Percentiles rank a stretch among this genome's conserved stretches.
Conservation (phyloP, 2,888 invertebrate species). For the Drosophila anomalata region DNA sequence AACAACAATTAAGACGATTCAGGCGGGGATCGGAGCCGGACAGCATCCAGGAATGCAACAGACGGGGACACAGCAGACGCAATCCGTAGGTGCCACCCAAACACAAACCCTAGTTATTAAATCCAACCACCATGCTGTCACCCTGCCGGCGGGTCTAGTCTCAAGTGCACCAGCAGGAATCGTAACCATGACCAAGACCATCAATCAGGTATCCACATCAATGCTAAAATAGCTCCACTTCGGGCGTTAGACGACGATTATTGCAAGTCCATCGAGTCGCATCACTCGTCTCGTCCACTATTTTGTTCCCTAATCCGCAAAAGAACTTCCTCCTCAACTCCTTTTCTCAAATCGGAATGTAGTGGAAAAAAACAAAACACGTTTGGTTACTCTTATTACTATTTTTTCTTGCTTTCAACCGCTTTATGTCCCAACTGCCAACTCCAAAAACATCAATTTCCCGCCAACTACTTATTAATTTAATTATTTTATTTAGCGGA, state of each 20-base stretch:
- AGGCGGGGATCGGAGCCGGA: slow-evolving; percentile 67
- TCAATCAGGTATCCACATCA: slow-evolving; percentile 83
- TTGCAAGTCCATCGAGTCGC: slow-evolving; percentile 25
- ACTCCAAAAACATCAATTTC: neutral
- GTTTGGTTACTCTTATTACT: slow-evolving; percentile 15
- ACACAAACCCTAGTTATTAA: slow-evolving; percentile 84
- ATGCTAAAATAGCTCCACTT: slow-evolving; percentile 42
- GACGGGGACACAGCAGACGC: slow-evolving; percentile 67
- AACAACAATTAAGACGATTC: slow-evolving; percentile 84
- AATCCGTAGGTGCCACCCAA: slow-evolving; percentile 84
- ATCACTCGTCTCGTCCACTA: slow-evolving; percentile 24
- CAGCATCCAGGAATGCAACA: slow-evolving; percentile 74
- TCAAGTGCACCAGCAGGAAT: slow-evolving; percentile 87
- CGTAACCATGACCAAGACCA: slow-evolving; percentile 87
- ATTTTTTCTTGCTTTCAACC: slow-evolving; percentile 1
- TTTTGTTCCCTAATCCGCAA: slow-evolving; percentile 7
- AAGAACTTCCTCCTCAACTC: neutral
- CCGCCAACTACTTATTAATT: neutral
- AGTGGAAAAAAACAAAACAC: slow-evolving; percentile 13
- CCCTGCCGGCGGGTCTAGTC: slow-evolving; percentile 85
- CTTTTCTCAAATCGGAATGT: slow-evolving; percentile 20
- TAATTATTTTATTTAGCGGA: no score
- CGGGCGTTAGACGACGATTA: slow-evolving; percentile 35
- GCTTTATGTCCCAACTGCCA: neutral
- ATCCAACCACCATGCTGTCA: slow-evolving; percentile 84